Evolutionary conservation across 2,113 vertebrate species (phyloP), one percentile per base, ranked within the genome.

Genomic region (Chamaea fasciata): DNA sequence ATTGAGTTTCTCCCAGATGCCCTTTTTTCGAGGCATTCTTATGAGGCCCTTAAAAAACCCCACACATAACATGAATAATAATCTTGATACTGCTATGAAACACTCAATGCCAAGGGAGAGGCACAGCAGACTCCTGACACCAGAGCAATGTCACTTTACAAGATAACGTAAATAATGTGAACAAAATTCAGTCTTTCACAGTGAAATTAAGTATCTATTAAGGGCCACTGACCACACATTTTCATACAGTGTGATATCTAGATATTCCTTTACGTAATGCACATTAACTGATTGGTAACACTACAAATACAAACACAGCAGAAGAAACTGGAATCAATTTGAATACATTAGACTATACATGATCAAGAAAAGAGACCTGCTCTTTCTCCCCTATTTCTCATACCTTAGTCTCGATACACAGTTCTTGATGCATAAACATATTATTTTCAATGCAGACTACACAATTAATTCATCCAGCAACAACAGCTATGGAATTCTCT

Each of bases 41-140:
- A 81, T 0, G 0, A 47, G 26, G 15, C 0, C 0, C 35, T 73
- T 52, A 9, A n/a, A n/a, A 31, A 56, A 17, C 1, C 3, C 10
- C 35, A 21, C 31, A 77, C 7, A 6, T n/a, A 41, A 41, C 15
- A 73, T 7, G 15, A 89, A 28, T 37, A 56, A 10, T 62, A 49
- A 63, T 83, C n/a, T 53, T 62, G 15, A 83, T 44, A 49, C 6
- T 26, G 18, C 18, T 18, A 56, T 24, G 27, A 73, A 84, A 81
- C 57, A 13, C 13, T 77, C 10, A 12, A 74, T 62, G 50, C 5
- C 5, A 70, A 28, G 7, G 10, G 26, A 79, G 35, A 59, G 23
- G 35, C 18, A 63, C 0, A 78, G 26, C 52, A 85, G 28, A 33
- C 20, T 69, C 50, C 47, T 59, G 22, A 74, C 17, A 75, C 19